phyloP scores from a whole-genome alignment of 2,888 invertebrate genomes.

The Stomorhina lunata region DNA sequence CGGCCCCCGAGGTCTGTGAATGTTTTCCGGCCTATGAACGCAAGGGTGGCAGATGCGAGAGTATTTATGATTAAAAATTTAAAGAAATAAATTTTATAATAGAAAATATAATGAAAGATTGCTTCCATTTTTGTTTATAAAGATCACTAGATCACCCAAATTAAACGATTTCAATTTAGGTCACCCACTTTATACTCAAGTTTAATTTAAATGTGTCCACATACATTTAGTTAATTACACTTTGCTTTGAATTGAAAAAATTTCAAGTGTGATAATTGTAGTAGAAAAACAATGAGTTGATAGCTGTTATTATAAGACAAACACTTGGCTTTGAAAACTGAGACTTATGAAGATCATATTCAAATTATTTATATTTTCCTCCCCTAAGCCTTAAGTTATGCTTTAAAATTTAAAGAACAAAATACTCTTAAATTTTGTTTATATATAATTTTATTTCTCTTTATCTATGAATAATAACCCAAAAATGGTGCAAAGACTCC shows the following conservation, averaged over 20 bases:
- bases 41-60: constrained; percentile 66
- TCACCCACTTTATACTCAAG: constrained; percentile 6
- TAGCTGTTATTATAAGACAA: background rate
- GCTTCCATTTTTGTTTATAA: background rate
- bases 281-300: background rate
- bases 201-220: constrained; percentile 24
- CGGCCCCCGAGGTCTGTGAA: constrained; percentile 77
- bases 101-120: background rate
- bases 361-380: background rate
- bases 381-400: constrained; percentile 11
- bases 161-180: background rate
- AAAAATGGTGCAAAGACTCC: constrained; percentile 24
- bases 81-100: background rate
- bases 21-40: constrained; percentile 73
- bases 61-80: constrained; percentile 24
- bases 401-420: too few relatives aligned
- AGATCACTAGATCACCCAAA: background rate
- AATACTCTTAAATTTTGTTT: background rate
- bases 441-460: background rate
- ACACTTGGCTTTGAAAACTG: constrained; percentile 32
- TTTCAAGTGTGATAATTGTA: constrained; percentile 38
- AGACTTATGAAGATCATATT: background rate
- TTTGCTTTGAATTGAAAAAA: constrained; percentile 3
- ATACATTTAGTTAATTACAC: constrained; percentile 21
- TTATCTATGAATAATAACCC: constrained; percentile 36